Evolutionary conservation across 2,113 vertebrate genomes (phyloP).

Genomic region (Mesembrinibis cayennensis): DNA sequence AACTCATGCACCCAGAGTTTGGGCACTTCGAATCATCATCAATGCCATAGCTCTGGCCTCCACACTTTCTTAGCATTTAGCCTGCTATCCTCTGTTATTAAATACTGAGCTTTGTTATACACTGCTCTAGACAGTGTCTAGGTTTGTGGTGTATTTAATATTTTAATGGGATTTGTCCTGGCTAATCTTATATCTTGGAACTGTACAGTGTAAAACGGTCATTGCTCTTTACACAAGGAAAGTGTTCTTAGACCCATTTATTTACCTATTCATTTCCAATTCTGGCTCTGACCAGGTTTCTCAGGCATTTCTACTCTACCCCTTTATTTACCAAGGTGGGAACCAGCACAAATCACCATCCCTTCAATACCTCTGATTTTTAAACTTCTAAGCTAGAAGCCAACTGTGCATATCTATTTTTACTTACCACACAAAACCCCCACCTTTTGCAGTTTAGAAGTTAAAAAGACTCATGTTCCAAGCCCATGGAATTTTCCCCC

Average conservation of each 20-base stretch:
- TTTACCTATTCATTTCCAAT: background rate
- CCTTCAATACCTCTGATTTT: background rate
- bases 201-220: background rate
- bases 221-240: background rate
- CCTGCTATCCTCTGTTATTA: background rate
- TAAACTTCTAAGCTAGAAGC: background rate
- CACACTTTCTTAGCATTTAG: background rate
- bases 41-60: background rate
- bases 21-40: background rate
- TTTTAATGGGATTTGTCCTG: slow-evolving; percentile 35
- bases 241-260: background rate
- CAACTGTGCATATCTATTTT: background rate
- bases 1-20: background rate
- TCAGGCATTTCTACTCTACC: background rate
- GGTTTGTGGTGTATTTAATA: slow-evolving; percentile 34
- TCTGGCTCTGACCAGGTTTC: background rate
- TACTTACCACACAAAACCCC: background rate
- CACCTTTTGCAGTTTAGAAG: background rate
- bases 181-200: background rate
- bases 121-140: background rate
- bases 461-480: background rate
- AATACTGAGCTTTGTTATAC: background rate
- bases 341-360: background rate
- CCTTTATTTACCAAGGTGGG: background rate
- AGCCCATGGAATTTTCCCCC: background rate